Conservation (phyloP, 2,797 vertebrate genomes). For the Propithecus perrieri region DNA sequence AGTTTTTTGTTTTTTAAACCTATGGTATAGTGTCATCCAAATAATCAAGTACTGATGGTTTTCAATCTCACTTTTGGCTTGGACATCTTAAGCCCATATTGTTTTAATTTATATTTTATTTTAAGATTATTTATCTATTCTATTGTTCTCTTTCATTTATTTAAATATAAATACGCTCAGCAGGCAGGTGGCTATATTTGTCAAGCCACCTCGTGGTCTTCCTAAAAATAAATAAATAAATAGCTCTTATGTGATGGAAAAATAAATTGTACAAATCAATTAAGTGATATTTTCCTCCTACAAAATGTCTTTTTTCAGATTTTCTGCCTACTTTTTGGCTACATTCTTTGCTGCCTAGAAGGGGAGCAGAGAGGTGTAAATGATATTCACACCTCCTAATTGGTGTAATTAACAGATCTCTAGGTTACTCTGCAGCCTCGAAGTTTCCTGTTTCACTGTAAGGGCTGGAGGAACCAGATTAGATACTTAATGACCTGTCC, state of each 20-base stretch:
- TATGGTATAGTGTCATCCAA: slow-evolving; percentile 61
- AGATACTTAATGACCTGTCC: background rate
- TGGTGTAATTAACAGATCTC: slow-evolving; percentile 80
- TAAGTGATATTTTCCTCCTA: slow-evolving; percentile 75
- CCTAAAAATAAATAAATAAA: slow-evolving; percentile 67
- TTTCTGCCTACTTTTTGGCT: slow-evolving; percentile 64
- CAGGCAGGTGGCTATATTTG: slow-evolving; percentile 77
- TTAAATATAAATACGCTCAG: slow-evolving; percentile 79
- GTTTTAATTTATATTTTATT: slow-evolving; percentile 80
- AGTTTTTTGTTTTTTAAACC: slow-evolving; percentile 14
- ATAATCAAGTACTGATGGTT: slow-evolving; percentile 72
- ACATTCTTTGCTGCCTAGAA: slow-evolving; percentile 73
- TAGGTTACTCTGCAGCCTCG: slow-evolving; percentile 66
- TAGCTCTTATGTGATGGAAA: slow-evolving; percentile 14
- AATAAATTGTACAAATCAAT: slow-evolving; percentile 64
- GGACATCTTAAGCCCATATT: slow-evolving; percentile 74
- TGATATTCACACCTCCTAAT: slow-evolving; percentile 79
- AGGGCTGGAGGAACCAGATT: background rate
- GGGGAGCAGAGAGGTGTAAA: slow-evolving; percentile 79
- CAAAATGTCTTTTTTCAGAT: slow-evolving; percentile 69
- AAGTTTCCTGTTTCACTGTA: slow-evolving; percentile 63
- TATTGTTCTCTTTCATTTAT: slow-evolving; percentile 74
- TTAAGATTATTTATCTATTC: slow-evolving; percentile 75
- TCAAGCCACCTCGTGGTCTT: background rate
- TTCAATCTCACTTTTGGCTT: slow-evolving; percentile 73